Base-by-base conservation (phyloP, 2,888 invertebrate genomes). In the Euproctis similis region DNA sequence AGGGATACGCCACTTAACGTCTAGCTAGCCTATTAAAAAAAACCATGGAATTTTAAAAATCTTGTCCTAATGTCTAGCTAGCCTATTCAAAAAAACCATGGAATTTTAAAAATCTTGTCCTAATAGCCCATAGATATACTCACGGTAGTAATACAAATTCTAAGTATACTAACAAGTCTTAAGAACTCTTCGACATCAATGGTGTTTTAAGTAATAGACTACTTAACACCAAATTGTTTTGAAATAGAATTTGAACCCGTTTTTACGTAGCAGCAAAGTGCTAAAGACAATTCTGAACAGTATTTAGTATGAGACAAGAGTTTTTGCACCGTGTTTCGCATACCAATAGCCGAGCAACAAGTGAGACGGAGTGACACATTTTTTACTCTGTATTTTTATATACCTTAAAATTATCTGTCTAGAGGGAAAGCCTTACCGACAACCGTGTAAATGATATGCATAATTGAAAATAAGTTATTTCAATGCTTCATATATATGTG, bases 341-440 rank as follows among this genome's bases (percentile, higher is more conserved):
- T 68, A 56, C 58, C 58, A 57, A 53, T 49, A 52, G 36, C 36
- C 36, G 41, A 54, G 71, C 71, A 72, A 72, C 71, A 72, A 72
- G 73, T 72, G 61, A 60, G 11, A 20, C 30, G 25, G 16, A 34
- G 33, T 30, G 26, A 34, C 34, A 30, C 41, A 37, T 42, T 49
- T 52, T 60, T 59, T 58, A 51, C 53, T 54, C 48, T 35, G n/a
- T 29, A 31, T 39, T 28, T 34, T 42, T 42, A 36, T 43, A 42
- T 42, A 26, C 35, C 28, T 34, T 6, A 43, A 35, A 46, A 36
- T 38, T 39, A 38, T 36, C 35, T 28, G 36, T 50, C 42, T 40
- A 31, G 32, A 27, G 17, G 35, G 29, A 39, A 34, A 39, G 42
- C 37, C 22, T 18, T 19, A 22, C 14, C 27, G 28, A 20, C n/a